A percentile compares a stretch with the other conserved stretches of the same genome.
Evolutionary conservation across 2,113 vertebrate genomes (phyloP).

Genomic region (Lepidothrix coronata): DNA sequence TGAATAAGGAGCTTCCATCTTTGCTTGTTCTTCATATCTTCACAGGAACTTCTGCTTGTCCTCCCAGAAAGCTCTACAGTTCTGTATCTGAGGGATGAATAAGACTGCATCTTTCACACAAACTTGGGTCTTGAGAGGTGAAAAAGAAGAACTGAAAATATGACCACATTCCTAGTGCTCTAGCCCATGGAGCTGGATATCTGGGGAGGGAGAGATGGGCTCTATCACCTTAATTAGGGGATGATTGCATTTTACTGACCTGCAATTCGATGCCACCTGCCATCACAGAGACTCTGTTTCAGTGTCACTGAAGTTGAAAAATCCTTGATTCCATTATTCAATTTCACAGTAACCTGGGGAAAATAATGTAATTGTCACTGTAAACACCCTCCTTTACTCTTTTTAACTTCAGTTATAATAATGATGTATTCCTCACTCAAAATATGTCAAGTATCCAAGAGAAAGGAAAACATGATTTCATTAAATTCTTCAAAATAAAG

Average conservation of each 20-base stretch:
- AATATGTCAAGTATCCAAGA: background rate
- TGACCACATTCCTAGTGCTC: background rate
- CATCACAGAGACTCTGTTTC: constrained; percentile 83
- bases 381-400: background rate
- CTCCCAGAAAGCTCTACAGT: background rate
- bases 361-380: background rate
- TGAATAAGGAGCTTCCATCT: background rate
- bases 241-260: constrained; percentile 69
- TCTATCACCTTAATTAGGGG: background rate
- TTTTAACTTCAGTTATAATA: background rate
- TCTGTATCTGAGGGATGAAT: background rate
- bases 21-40: background rate
- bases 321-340: constrained; percentile 83
- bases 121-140: background rate
- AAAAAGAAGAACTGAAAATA: background rate
- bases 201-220: background rate
- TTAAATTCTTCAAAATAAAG: background rate
- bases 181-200: background rate
- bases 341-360: constrained; percentile 84
- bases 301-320: constrained; percentile 86
- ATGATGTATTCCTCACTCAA: background rate
- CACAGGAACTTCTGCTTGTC: background rate
- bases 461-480: background rate
- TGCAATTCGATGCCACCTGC: constrained; percentile 90
- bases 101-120: background rate